Base-by-base conservation (phyloP, 2,113 vertebrate genomes). In the Lophotis ruficrista region DNA sequence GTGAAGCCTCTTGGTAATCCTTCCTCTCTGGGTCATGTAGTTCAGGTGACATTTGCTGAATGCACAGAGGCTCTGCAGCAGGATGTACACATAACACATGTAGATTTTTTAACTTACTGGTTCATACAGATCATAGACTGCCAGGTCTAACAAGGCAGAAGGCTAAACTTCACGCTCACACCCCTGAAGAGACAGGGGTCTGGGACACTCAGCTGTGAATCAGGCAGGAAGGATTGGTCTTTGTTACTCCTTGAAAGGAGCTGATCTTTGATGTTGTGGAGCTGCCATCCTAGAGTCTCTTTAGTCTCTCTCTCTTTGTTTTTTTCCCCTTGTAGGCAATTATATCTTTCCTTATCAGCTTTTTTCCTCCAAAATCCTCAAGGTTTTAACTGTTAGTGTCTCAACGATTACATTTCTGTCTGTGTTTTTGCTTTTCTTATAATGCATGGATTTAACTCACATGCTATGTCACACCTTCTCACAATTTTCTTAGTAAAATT, bases 1-100 rank as follows among this genome's bases (percentile, higher is more conserved):
- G 11, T n/a, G 68, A 77, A 76, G 3, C 2, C 14, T 43, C 23
- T 60, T 27, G 33, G 12, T 37, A 80, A 80, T 56, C 70, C 7
- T 31, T 56, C 33, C 14, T 58, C 54, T 47, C 33, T 47, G 37
- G 17, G 14, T 58, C 25, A 16, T 0, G 0, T 8, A 25, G 27
- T 38, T 66, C 41, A 54, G 31, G 25, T 1, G 1, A 79, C 4
- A 28, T 58, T 50, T 53, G 28, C 37, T 16, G 11, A 89, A 57
- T 10, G 22, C 41, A 53, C 16, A 72, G 62, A 60, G 21, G 48
- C 30, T 51, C 14, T 76, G 38, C 16, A 65, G 22, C 10, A 80
- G 7, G 16, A n/a, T 47, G 18, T 41, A n/a, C 21, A 54, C 1
- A 73, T 30, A 84, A 9, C 2, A 9, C 6, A 13, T 11, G 25